Evolutionary conservation across 2,113 vertebrate species (phyloP).

Genomic region (Progne subis): DNA sequence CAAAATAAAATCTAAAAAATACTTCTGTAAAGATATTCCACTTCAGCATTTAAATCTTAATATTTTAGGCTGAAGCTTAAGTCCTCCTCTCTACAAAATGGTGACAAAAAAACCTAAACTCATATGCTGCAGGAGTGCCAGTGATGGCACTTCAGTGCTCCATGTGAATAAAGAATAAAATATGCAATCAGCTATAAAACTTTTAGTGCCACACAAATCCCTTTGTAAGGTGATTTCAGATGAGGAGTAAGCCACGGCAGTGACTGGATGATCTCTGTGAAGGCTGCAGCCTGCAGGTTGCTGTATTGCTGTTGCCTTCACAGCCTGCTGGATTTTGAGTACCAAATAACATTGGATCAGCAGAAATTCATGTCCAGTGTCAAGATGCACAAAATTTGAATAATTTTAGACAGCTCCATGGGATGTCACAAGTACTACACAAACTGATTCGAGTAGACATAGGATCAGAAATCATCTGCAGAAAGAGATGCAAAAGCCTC

Average conservation of each 20-base stretch:
- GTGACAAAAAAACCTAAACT: neutral
- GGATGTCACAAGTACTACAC: neutral
- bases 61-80: neutral
- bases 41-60: neutral
- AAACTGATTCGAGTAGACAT: neutral
- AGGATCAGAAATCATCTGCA: neutral
- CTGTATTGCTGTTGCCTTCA: neutral
- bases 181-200: neutral
- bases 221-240: neutral
- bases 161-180: neutral
- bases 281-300: neutral
- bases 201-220: neutral
- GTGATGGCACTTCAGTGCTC: neutral
- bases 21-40: neutral
- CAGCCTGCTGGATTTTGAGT: neutral
- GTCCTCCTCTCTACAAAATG: neutral
- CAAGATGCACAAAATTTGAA: neutral
- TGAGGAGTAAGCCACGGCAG: neutral
- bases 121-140: neutral
- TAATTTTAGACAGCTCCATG: neutral
- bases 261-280: neutral
- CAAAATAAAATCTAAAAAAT: neutral
- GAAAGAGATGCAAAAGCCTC: neutral
- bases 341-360: neutral
- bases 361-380: neutral